Percentiles rank a stretch among this genome's conserved stretches.
Evolutionary conservation across 1,140 invertebrate genomes (phyloP).

Genomic region (Chlorops oryzae): DNA sequence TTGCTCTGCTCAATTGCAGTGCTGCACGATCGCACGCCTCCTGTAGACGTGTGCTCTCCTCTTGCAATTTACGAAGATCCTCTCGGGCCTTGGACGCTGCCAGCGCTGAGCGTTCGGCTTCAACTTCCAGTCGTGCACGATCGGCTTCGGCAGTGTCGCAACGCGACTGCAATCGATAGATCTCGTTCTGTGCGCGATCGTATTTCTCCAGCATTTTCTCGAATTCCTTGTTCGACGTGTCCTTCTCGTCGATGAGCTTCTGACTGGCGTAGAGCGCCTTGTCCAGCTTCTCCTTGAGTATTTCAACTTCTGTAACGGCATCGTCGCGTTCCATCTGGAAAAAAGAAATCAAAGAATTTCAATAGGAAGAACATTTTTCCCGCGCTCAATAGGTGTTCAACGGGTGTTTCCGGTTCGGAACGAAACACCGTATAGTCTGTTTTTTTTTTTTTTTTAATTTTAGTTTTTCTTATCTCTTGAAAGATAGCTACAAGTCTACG

Average conservation of each 20-base stretch:
- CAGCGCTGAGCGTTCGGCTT: conserved; percentile 77
- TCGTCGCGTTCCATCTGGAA: conserved; percentile 78
- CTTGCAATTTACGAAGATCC: conserved; percentile 77
- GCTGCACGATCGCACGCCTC: conserved; percentile 82
- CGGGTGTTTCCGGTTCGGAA: too few species aligned
- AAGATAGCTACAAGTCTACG: conserved; percentile 44
- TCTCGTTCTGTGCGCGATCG: conserved; percentile 82
- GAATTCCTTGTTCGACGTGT: conserved; percentile 80
- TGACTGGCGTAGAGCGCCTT: conserved; percentile 72
- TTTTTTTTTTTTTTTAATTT: too few species aligned
- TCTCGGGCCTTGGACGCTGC: conserved; percentile 73
- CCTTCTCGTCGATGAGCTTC: conserved; percentile 82
- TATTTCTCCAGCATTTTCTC: conserved; percentile 90
- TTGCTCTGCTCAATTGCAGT: conserved; percentile 73
- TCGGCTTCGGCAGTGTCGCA: conserved; percentile 81
- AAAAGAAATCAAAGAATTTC: too few species aligned
- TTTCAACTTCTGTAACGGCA: conserved; percentile 74
- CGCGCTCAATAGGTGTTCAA: conserved; percentile 19
- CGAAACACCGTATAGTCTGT: too few species aligned
- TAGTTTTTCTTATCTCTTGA: too few species aligned
- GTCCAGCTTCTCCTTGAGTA: conserved; percentile 83
- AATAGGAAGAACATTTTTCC: too few species aligned
- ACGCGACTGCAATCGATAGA: conserved; percentile 80
- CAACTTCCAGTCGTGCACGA: conserved; percentile 75
- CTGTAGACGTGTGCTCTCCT: conserved; percentile 73